These are phyloP conservation scores for Centruroides sculpturatus DNA, from an alignment of 1,140 invertebrate species.

Conservation along the genomic window DNA sequence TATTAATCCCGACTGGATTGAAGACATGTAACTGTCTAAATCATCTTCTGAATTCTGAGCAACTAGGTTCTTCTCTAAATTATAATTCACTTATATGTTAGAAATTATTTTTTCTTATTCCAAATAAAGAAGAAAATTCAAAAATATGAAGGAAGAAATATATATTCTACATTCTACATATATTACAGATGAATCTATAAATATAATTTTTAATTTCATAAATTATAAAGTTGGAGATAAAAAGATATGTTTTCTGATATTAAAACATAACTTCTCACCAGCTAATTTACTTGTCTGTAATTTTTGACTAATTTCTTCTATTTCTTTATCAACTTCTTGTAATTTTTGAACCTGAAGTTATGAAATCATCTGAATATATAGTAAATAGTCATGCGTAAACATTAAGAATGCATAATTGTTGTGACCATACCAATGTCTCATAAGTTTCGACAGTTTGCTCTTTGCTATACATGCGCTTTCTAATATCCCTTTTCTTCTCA, in stretches of 20 bases:
- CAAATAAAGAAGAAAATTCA: no score
- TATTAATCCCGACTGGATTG: slow-evolving; percentile 28
- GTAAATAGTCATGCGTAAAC: slow-evolving; percentile 26
- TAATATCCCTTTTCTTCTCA: slow-evolving; percentile 64
- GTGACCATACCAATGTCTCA: slow-evolving; percentile 49
- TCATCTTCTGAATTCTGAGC: slow-evolving; percentile 26
- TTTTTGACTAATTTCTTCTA: slow-evolving; percentile 41
- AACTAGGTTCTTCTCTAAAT: slow-evolving; percentile 1
- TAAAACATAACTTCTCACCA: no score
- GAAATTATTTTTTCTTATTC: neutral
- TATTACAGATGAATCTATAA: no score
- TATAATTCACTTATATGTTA: neutral
- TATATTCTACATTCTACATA: no score
- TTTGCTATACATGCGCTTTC: slow-evolving; percentile 51
- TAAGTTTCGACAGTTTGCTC: slow-evolving; percentile 54
- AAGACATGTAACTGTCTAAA: slow-evolving; percentile 31
- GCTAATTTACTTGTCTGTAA: slow-evolving; percentile 28
- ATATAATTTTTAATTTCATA: no score
- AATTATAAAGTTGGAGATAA: slow-evolving; percentile 13
- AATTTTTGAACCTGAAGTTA: slow-evolving; percentile 36
- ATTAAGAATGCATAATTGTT: slow-evolving; percentile 31
- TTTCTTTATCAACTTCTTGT: slow-evolving; percentile 38
- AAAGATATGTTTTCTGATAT: slow-evolving; percentile 7
- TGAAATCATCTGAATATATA: no score
- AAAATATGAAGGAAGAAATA: no score